A percentile compares a stretch with the other conserved stretches of the same genome.
phyloP scores from a whole-genome alignment of 2,888 invertebrate genomes.

The Abrostola tripartita region DNA sequence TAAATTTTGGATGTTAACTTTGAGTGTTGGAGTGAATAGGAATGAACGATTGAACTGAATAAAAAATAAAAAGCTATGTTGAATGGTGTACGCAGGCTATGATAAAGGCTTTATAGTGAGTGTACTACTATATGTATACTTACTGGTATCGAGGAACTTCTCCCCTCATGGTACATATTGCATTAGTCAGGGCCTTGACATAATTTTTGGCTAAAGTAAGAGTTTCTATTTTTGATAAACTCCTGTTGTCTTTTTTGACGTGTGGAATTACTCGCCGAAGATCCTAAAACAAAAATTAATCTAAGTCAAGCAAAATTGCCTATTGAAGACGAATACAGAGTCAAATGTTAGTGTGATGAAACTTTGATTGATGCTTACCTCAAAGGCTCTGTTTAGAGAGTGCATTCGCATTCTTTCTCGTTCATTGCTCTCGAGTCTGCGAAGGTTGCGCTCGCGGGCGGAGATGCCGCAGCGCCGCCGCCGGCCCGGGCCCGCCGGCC shows the following conservation, averaged over 20 bases:
- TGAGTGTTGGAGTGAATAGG: too few relatives aligned
- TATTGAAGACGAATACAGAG: conserved; percentile 14
- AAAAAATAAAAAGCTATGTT: too few relatives aligned
- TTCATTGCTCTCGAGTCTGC: conserved; percentile 96
- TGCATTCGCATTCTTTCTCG: conserved; percentile 97
- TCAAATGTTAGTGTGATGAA: background rate
- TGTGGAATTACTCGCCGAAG: conserved; percentile 95
- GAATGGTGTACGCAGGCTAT: too few relatives aligned
- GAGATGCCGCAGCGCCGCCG: conserved; percentile 93
- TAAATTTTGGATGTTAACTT: too few relatives aligned
- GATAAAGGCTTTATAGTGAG: too few relatives aligned
- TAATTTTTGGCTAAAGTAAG: conserved; percentile 96
- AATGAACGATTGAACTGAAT: too few relatives aligned
- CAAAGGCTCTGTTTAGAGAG: conserved; percentile 96
- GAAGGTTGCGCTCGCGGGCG: conserved; percentile 94
- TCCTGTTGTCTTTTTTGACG: conserved; percentile 94
- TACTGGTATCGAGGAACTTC: conserved; percentile 86
- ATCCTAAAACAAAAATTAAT: conserved; percentile 86
- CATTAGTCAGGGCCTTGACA: conserved; percentile 95
- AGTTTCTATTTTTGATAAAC: conserved; percentile 96
- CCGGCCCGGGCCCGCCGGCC: conserved; percentile 78
- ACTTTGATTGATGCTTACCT: conserved; percentile 85
- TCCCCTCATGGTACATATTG: conserved; percentile 94
- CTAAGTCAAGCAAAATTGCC: conserved; percentile 45
- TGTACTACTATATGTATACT: conserved; percentile 67